These are phyloP conservation scores for Sparidentex hasta DNA, from an alignment of 2,797 vertebrate species.

Conservation along the genomic window DNA sequence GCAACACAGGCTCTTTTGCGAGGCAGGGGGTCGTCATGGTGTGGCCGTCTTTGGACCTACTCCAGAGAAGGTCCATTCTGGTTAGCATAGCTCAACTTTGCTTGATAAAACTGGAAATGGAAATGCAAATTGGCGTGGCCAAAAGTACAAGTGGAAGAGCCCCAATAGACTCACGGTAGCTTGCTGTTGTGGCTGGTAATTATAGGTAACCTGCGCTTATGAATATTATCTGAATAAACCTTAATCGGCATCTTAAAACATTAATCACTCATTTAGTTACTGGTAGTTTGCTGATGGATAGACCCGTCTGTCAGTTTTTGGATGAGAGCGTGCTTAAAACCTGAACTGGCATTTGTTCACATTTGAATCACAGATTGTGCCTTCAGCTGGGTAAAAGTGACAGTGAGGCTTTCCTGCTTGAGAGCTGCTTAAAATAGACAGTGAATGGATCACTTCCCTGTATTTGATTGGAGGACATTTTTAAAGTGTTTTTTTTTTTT, in stretches of 20 bases:
- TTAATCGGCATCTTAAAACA: not conserved
- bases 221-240: not conserved
- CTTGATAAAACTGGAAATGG: no score
- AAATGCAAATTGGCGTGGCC: no score
- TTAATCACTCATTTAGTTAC: not conserved
- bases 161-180: no score
- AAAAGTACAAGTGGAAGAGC: no score
- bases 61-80: no score
- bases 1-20: no score
- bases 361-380: conserved; percentile 23
- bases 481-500: conserved; percentile 26
- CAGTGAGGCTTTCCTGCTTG: not conserved
- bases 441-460: conserved; percentile 33
- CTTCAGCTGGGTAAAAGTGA: conserved; percentile 21
- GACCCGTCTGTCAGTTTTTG: not conserved
- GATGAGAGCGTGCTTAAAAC: not conserved
- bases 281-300: not conserved
- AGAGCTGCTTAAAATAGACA: conserved; percentile 17
- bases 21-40: no score
- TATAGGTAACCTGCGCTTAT: no score
- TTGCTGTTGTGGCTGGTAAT: not conserved
- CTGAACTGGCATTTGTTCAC: conserved; percentile 4
- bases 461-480: conserved; percentile 26
- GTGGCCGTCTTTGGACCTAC: no score
- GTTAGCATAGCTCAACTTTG: no score